phyloP scores from a whole-genome alignment of 2,113 vertebrate species.

The Oxygymnocypris stewartii region DNA sequence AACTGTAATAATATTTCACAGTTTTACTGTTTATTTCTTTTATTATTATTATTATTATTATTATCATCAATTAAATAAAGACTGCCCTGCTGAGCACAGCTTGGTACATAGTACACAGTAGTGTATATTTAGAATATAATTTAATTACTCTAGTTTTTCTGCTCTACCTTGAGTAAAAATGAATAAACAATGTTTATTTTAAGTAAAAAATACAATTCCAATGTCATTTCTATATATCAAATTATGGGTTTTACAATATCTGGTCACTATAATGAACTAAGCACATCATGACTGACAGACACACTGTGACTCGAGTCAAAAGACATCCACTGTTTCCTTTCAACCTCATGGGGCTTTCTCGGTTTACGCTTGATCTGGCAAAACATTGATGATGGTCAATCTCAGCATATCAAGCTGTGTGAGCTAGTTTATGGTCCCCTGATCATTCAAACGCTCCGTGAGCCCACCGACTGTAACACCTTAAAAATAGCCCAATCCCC shows the following conservation, averaged over 20 bases:
- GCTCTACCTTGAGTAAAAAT: not conserved
- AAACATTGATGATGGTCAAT: conserved; percentile 29
- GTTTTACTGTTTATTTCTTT: too few relatives aligned
- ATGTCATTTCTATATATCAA: not conserved
- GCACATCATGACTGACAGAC: not conserved
- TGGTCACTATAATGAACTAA: not conserved
- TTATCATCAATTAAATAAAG: too few relatives aligned
- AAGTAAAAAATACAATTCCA: not conserved
- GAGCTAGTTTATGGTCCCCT: conserved; percentile 3
- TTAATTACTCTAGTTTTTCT: too few relatives aligned
- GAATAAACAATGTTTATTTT: not conserved
- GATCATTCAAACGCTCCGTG: conserved; percentile 1
- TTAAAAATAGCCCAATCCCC: conserved; percentile 4
- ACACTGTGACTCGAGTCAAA: not conserved
- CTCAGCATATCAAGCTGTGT: conserved; percentile 18
- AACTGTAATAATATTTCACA: too few relatives aligned
- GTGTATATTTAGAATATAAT: too few relatives aligned
- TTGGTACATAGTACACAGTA: too few relatives aligned
- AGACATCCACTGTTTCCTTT: conserved; percentile 7
- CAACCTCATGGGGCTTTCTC: conserved; percentile 12
- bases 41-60: too few relatives aligned
- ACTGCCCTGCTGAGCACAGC: too few relatives aligned
- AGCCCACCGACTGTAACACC: not conserved
- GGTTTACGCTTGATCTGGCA: conserved; percentile 22
- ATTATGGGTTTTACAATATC: not conserved